phyloP scores from a whole-genome alignment of 1,140 invertebrate species.

The Brachionus koreanus region DNA sequence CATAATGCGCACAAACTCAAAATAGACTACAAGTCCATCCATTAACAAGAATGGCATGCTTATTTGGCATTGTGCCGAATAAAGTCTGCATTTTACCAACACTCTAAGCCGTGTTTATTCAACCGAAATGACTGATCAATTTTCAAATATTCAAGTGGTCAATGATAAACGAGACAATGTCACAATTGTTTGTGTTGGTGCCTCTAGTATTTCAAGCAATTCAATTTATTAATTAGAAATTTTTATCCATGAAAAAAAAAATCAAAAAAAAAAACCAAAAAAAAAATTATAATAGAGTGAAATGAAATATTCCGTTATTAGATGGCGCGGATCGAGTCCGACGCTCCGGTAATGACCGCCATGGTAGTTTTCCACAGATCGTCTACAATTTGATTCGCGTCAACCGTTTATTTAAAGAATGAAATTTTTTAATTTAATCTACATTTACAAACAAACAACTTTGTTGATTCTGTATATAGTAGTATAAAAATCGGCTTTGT shows the following conservation, averaged over 20 bases:
- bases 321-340: background rate
- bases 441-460: conserved; percentile 8
- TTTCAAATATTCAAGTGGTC: background rate
- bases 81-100: too few species aligned
- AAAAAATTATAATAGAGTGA: background rate
- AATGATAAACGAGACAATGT: background rate
- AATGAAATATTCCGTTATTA: background rate
- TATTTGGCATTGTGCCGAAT: too few species aligned
- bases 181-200: background rate
- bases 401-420: conserved; percentile 14
- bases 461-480: conserved; percentile 16
- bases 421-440: conserved; percentile 16
- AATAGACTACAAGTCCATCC: too few species aligned
- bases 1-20: background rate
- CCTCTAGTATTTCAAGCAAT: background rate
- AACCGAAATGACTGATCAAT: background rate
- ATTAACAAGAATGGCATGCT: too few species aligned
- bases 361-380: background rate
- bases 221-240: background rate
- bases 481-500: background rate
- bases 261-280: background rate
- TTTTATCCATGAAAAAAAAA: background rate
- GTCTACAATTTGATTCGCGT: background rate
- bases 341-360: background rate
- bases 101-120: too few species aligned